phyloP scores from a whole-genome alignment of 2,113 vertebrate genomes.

The Mola mola region DNA sequence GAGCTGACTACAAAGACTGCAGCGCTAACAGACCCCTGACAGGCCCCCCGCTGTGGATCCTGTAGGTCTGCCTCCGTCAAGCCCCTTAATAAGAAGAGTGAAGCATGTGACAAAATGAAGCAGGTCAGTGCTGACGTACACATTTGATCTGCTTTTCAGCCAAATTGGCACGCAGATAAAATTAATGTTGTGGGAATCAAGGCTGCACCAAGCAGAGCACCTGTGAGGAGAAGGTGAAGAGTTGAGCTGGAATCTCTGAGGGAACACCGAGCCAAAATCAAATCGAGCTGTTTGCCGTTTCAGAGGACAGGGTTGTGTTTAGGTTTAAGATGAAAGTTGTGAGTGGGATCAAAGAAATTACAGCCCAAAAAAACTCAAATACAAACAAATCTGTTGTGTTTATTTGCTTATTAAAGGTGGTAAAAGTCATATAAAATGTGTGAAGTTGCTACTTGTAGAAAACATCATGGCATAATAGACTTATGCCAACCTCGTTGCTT shows the following conservation, averaged over 20 bases:
- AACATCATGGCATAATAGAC: too few relatives aligned
- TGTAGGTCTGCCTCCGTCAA: constrained; percentile 37
- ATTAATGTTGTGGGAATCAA: constrained; percentile 41
- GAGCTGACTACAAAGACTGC: constrained; percentile 10
- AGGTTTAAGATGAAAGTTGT: too few relatives aligned
- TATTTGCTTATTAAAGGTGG: too few relatives aligned
- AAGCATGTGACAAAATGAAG: constrained; percentile 39
- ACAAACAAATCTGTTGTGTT: too few relatives aligned
- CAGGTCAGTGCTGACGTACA: constrained; percentile 27
- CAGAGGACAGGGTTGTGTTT: too few relatives aligned
- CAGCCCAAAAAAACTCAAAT: too few relatives aligned
- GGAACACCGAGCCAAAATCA: too few relatives aligned
- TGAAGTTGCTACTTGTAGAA: too few relatives aligned
- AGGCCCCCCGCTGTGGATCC: constrained; percentile 23
- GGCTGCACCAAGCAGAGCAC: constrained; percentile 1
- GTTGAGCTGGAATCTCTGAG: constrained; percentile 13
- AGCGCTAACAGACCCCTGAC: constrained; percentile 25
- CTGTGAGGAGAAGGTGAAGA: constrained; percentile 12
- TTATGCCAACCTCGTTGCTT: constrained; percentile 18
- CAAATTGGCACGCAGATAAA: constrained; percentile 17
- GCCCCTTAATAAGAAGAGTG: constrained; percentile 32
- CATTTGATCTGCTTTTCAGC: constrained; percentile 45
- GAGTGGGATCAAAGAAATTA: too few relatives aligned
- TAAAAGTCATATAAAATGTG: too few relatives aligned
- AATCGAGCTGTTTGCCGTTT: too few relatives aligned